Percentiles rank a stretch among this genome's conserved stretches.
These are phyloP conservation scores for Ommatoiulus sabulosus DNA, from an alignment of 2,888 invertebrate genomes.

Conservation along the genomic window DNA sequence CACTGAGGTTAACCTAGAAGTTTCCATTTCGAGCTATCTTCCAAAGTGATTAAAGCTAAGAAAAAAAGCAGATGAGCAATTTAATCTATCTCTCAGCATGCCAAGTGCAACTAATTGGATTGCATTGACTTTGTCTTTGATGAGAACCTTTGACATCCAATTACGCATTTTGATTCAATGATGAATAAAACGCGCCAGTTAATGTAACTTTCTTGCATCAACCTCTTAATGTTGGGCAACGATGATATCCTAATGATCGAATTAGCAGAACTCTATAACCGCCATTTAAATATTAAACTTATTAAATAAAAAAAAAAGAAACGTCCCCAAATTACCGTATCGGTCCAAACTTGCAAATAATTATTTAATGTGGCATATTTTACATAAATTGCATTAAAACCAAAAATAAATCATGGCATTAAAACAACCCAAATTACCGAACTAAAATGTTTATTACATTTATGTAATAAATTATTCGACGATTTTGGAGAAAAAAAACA, in stretches of 20 bases:
- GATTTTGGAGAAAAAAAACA: no score
- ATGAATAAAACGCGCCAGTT: background rate
- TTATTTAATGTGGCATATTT: no score
- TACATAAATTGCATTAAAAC: no score
- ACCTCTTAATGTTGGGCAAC: background rate
- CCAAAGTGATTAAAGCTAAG: slow-evolving; percentile 10
- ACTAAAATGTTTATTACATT: no score
- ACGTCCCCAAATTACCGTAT: no score
- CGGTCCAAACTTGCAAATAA: no score
- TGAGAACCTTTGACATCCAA: background rate
- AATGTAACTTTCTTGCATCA: background rate
- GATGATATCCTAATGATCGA: background rate
- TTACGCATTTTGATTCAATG: background rate
- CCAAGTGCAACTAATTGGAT: slow-evolving; percentile 14
- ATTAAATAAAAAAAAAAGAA: no score
- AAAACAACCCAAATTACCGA: no score
- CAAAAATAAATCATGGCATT: no score
- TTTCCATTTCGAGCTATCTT: background rate
- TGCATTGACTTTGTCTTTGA: background rate
- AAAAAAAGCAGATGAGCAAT: background rate
- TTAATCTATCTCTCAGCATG: background rate
- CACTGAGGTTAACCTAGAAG: background rate
- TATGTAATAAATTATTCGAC: no score
- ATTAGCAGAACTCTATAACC: no score
- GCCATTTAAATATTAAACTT: no score